A percentile compares a stretch with the other conserved stretches of the same genome.
These are phyloP conservation scores for Ovibos moschatus DNA, from an alignment of 2,113 vertebrate species.

Conservation along the genomic window DNA sequence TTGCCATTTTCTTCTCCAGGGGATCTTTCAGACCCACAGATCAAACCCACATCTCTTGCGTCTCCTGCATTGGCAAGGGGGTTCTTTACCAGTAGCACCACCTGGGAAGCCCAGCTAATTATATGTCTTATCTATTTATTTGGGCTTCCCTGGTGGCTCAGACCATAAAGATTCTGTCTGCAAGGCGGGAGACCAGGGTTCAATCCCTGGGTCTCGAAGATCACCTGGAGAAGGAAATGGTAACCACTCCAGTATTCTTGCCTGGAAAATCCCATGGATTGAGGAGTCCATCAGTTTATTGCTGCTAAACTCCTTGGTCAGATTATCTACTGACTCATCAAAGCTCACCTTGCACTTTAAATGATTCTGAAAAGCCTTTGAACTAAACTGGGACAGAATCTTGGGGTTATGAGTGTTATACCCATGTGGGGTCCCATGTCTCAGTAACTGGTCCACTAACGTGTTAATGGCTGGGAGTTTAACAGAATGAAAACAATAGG, in stretches of 20 bases:
- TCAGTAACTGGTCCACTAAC: background rate
- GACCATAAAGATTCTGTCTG: background rate
- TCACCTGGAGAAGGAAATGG: background rate
- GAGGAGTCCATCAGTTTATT: background rate
- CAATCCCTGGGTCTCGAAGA: background rate
- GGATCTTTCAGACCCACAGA: background rate
- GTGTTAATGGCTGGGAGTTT: constrained; percentile 33
- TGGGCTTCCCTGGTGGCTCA: background rate
- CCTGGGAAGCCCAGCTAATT: background rate
- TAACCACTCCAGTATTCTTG: background rate
- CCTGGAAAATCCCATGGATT: background rate
- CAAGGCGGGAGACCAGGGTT: accelerated
- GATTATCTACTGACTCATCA: background rate
- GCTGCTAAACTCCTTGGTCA: background rate
- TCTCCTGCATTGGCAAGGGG: background rate
- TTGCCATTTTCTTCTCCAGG: background rate
- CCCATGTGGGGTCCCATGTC: background rate
- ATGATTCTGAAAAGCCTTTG: background rate
- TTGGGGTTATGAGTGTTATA: background rate
- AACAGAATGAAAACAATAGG: constrained; percentile 69
- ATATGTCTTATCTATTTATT: background rate
- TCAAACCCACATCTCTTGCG: accelerated
- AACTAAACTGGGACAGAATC: background rate
- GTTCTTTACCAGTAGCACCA: background rate
- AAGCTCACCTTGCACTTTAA: background rate